Percentiles rank a stretch among this genome's conserved stretches.
These are phyloP conservation scores for Nesogale talazaci DNA, from an alignment of 2,113 vertebrate species.

Conservation along the genomic window DNA sequence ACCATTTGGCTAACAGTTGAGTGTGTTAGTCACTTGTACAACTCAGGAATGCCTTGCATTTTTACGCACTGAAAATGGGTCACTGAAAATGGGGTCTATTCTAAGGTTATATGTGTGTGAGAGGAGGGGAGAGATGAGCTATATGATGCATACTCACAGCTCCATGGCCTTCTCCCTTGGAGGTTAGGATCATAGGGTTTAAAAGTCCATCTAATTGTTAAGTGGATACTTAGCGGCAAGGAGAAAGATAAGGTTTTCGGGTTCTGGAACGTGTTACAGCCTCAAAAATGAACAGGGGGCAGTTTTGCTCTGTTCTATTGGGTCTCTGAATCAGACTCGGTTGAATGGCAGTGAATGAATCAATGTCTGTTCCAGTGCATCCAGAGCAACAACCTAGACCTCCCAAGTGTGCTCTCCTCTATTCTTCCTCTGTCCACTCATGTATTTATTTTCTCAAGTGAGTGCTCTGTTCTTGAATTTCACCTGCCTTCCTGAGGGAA, in stretches of 20 bases:
- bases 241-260: too few species aligned
- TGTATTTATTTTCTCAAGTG: neutral
- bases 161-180: neutral
- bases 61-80: neutral
- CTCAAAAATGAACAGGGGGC: too few species aligned
- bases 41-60: neutral
- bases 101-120: neutral
- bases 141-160: too few species aligned
- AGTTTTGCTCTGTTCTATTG: too few species aligned
- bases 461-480: slow-evolving; percentile 8
- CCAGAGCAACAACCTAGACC: neutral
- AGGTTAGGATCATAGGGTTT: too few species aligned
- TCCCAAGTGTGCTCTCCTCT: neutral
- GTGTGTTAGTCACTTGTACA: neutral
- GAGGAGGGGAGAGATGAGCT: neutral
- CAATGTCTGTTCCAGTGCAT: too few species aligned
- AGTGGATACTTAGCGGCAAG: too few species aligned
- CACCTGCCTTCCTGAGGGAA: neutral
- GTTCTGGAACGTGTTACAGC: too few species aligned
- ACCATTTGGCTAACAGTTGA: neutral
- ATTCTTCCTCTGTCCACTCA: neutral
- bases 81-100: neutral
- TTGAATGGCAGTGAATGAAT: too few species aligned
- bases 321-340: too few species aligned
- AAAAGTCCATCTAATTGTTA: too few species aligned